Evolutionary conservation across 2,888 invertebrate species (phyloP), one percentile per base, ranked within the genome.

Genomic region (Notodonta dromedarius): DNA sequence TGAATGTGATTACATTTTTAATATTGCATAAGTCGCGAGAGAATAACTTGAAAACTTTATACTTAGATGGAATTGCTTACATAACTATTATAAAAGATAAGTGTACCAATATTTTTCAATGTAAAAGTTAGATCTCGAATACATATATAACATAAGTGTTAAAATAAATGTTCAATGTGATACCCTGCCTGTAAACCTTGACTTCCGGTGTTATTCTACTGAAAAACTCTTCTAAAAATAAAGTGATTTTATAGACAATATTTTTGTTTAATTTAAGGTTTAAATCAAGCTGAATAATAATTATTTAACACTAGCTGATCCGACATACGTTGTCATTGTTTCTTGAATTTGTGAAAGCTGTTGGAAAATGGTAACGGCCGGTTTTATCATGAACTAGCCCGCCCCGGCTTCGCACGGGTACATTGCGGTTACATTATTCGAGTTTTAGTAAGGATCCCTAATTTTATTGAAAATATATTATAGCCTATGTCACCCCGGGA

Each of bases 101-200:
- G 46, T 46, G 5, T n/a, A 11, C 4, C 11, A 8, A 42, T 46
- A n/a, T n/a, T n/a, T 46, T 46, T 46, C 46, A 46, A 46, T n/a
- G 46, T 46, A 13, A n/a, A 46, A 46, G 46, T 46, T 42, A 42
- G 11, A 42, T 9, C 9, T 42, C 11, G 42, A 11, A 42, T 52
- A 52, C 14, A 12, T 52, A 52, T 4, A 32, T 72, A 72, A 75
- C 70, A 76, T 75, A 77, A 76, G 76, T 77, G 76, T 83, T 80
- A 77, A 71, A 69, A 83, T 90, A 82, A 90, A 91, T 93, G 91
- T 92, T 93, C 78, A 88, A 90, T 93, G 93, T 93, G 93, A 93
- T 93, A 93, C 87, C 91, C 93, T 91, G 91, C 91, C 92, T 92
- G 84, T 88, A 87, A 82, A 85, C 84, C 84, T 76, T 84, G 14